phyloP scores from a whole-genome alignment of 1,140 invertebrate genomes.

The Aphelenchoides avenae region DNA sequence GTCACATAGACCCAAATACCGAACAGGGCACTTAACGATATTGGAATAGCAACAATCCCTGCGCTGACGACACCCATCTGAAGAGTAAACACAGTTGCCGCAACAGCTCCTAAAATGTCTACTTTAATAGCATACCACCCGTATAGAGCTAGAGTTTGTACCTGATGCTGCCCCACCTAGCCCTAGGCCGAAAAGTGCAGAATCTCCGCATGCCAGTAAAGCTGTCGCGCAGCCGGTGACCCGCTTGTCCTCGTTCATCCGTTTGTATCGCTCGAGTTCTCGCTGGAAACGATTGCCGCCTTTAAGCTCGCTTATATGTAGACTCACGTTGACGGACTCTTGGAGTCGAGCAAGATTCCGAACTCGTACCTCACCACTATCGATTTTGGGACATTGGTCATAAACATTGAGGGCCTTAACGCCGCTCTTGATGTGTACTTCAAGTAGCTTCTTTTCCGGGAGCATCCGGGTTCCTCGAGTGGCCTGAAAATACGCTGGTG shows the following conservation, averaged over 20 bases:
- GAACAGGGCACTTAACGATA: slow-evolving; percentile 38
- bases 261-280: slow-evolving; percentile 57
- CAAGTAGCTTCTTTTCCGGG: slow-evolving; percentile 56
- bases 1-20: slow-evolving; percentile 46
- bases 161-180: slow-evolving; percentile 51
- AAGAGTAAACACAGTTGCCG: slow-evolving; percentile 38
- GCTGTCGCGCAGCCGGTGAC: slow-evolving; percentile 59
- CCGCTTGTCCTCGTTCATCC: slow-evolving; percentile 54
- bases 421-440: slow-evolving; percentile 57
- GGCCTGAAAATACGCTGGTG: slow-evolving; percentile 1
- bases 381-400: slow-evolving; percentile 55
- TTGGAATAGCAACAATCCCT: slow-evolving; percentile 42
- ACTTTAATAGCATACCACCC: background rate
- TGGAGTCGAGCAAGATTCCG: slow-evolving; percentile 49
- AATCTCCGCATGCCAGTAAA: slow-evolving; percentile 55
- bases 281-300: slow-evolving; percentile 32
- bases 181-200: slow-evolving; percentile 55
- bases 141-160: background rate
- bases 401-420: slow-evolving; percentile 56
- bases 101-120: slow-evolving; percentile 33
- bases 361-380: slow-evolving; percentile 42
- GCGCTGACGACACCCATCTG: slow-evolving; percentile 45
- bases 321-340: slow-evolving; percentile 55
- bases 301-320: slow-evolving; percentile 16
- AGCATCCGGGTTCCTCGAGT: slow-evolving; percentile 51